Evolutionary conservation across 2,888 invertebrate genomes (phyloP).

Genomic region (Ochlodes sylvanus): DNA sequence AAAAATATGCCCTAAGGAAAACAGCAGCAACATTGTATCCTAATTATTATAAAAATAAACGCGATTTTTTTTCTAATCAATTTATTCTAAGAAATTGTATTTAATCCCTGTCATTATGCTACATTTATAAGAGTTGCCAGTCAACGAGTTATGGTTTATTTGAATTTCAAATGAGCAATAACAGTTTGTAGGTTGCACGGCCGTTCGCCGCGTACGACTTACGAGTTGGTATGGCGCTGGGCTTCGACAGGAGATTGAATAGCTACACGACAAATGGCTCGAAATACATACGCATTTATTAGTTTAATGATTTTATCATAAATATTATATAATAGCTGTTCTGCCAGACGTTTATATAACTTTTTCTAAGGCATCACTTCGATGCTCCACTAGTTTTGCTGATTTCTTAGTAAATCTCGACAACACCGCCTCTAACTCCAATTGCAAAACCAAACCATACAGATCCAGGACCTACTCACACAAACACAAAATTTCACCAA

Average conservation of each 20-base stretch:
- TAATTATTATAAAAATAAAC: background rate
- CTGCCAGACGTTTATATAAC: too few relatives aligned
- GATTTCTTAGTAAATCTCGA: too few relatives aligned
- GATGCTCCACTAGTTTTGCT: too few relatives aligned
- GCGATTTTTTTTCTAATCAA: background rate
- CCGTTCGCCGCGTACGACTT: slow-evolving; percentile 4
- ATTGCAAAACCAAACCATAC: too few relatives aligned
- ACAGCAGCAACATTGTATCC: too few relatives aligned
- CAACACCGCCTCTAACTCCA: too few relatives aligned
- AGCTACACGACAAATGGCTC: background rate
- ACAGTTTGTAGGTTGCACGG: slow-evolving; percentile 29
- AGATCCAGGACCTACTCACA: too few relatives aligned
- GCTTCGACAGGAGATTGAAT: background rate
- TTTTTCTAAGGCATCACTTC: too few relatives aligned
- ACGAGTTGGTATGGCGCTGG: slow-evolving; percentile 9
- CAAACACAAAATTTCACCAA: too few relatives aligned
- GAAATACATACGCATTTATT: background rate
- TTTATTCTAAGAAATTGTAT: slow-evolving; percentile 16
- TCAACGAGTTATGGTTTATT: slow-evolving; percentile 40
- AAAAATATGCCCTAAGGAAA: too few relatives aligned
- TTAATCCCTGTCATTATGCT: slow-evolving; percentile 26
- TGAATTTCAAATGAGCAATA: slow-evolving; percentile 41
- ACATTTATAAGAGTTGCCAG: slow-evolving; percentile 40
- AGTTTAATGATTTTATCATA: background rate
- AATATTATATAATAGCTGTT: too few relatives aligned